phyloP scores from a whole-genome alignment of 2,113 vertebrate genomes.

The Oryzias celebensis region DNA sequence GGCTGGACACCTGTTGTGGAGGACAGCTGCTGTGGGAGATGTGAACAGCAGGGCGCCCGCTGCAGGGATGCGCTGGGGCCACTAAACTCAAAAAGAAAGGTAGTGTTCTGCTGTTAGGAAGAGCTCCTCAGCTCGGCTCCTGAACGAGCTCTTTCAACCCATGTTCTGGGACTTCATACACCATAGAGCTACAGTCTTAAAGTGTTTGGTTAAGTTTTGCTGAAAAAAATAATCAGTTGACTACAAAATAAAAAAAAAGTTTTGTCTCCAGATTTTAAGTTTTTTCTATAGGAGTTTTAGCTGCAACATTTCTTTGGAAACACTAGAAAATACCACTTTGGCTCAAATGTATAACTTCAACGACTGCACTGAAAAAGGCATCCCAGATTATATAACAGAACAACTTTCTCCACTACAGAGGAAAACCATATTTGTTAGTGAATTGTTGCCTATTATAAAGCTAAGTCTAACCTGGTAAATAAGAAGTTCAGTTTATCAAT shows the following conservation, averaged over 20 bases:
- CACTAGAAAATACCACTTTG: not conserved
- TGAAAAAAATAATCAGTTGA: slow-evolving; percentile 6
- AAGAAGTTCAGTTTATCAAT: too few species aligned
- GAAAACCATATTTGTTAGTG: too few species aligned
- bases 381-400: too few species aligned
- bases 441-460: too few species aligned
- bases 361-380: too few species aligned
- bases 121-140: slow-evolving; percentile 10
- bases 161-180: slow-evolving; percentile 3
- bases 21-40: slow-evolving; percentile 35
- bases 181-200: too few species aligned
- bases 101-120: slow-evolving; percentile 28
- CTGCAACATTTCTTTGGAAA: slow-evolving; percentile 8
- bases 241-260: slow-evolving; percentile 7
- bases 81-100: slow-evolving; percentile 31
- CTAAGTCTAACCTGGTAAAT: too few species aligned
- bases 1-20: slow-evolving; percentile 30
- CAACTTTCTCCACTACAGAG: too few species aligned
- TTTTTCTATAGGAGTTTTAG: not conserved
- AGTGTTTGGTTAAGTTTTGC: too few species aligned
- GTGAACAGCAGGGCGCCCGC: slow-evolving; percentile 18
- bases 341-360: too few species aligned
- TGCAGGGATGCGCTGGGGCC: slow-evolving; percentile 3
- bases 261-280: slow-evolving; percentile 13
- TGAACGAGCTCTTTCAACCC: slow-evolving; percentile 5